Evolutionary conservation across 2,113 vertebrate genomes (phyloP).

Genomic region (Heterochromis multidens): DNA sequence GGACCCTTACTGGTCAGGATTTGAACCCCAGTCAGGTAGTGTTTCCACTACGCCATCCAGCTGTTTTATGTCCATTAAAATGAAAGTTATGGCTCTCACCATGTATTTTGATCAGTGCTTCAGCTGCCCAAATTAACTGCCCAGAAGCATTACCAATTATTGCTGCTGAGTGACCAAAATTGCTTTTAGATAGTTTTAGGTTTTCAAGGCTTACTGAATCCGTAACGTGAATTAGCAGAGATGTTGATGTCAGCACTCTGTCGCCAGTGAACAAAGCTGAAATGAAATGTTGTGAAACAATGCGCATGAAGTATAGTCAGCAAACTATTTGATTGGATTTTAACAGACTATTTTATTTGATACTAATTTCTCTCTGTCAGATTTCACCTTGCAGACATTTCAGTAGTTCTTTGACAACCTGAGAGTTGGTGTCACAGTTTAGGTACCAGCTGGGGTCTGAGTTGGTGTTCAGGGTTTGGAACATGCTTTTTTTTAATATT

Average conservation of each 20-base stretch:
- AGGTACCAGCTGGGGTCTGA: neutral
- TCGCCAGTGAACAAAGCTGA: neutral
- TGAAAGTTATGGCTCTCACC: neutral
- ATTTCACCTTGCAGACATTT: neutral
- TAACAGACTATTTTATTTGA: neutral
- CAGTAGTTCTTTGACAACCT: neutral
- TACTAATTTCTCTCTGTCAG: neutral
- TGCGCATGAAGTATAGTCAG: neutral
- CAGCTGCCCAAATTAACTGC: neutral
- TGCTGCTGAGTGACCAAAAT: neutral
- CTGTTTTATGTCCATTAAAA: neutral
- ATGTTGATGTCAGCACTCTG: neutral
- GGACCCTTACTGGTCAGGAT: too few species aligned
- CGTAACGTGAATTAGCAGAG: neutral
- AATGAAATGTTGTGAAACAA: neutral
- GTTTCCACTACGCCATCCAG: too few species aligned
- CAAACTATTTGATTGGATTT: fast-evolving
- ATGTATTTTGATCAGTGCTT: neutral
- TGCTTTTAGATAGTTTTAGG: too few species aligned
- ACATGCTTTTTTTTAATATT: neutral
- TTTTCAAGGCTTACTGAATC: neutral
- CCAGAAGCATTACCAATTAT: neutral
- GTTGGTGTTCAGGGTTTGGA: too few species aligned
- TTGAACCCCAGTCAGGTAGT: too few species aligned
- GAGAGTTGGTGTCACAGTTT: neutral